phyloP scores from a whole-genome alignment of 1,140 invertebrate genomes.

The Drosophila truncata region DNA sequence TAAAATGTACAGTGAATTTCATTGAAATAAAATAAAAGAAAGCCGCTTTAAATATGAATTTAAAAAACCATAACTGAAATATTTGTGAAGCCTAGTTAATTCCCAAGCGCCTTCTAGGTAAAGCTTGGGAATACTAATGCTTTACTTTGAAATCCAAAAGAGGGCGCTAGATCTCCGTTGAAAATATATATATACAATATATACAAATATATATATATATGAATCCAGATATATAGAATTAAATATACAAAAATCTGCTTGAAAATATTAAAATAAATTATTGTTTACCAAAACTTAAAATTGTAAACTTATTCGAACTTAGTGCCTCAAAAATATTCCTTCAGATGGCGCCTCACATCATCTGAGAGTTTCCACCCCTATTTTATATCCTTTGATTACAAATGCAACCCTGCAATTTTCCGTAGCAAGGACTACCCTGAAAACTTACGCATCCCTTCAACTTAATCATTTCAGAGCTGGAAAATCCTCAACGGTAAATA shows the following conservation, averaged over 20 bases:
- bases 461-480: constrained; percentile 20
- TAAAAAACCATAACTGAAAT: not conserved
- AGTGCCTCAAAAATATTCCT: not conserved
- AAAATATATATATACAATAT: not conserved
- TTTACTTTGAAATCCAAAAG: not conserved
- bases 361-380: constrained; percentile 25
- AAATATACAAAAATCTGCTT: too few relatives aligned
- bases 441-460: constrained; percentile 31
- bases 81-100: not conserved
- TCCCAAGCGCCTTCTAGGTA: not conserved
- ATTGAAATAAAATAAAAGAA: not conserved
- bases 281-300: too few relatives aligned
- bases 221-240: too few relatives aligned
- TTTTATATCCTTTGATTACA: not conserved
- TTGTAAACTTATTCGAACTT: not conserved
- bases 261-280: too few relatives aligned
- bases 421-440: constrained; percentile 18
- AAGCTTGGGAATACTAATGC: not conserved
- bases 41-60: not conserved
- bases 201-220: too few relatives aligned
- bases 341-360: constrained; percentile 9
- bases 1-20: not conserved
- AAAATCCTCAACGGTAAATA: not conserved
- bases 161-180: not conserved
- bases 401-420: constrained; percentile 33